A percentile compares a stretch with the other conserved stretches of the same genome.
These are phyloP conservation scores for Aspidapion aeneum DNA, from an alignment of 2,888 invertebrate species.

Conservation along the genomic window DNA sequence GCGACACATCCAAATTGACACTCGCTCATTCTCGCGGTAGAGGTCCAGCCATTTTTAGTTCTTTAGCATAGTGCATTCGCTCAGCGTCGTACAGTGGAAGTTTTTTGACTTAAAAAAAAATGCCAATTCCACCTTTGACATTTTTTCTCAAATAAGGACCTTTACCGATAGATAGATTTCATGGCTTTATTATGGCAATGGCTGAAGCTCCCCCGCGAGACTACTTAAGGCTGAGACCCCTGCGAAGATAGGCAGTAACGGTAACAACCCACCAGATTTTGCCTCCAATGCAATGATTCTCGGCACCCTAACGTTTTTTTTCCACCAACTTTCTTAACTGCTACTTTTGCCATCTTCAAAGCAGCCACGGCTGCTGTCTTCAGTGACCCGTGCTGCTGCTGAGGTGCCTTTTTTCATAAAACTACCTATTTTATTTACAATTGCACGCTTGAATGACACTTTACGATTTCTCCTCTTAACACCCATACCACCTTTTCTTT, in stretches of 20 bases:
- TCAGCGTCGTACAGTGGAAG: conserved; percentile 18
- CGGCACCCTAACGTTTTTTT: not conserved
- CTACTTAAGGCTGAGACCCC: conserved; percentile 39
- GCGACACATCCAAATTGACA: not conserved
- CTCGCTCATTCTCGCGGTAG: not conserved
- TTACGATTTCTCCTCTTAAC: not conserved
- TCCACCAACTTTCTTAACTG: not conserved
- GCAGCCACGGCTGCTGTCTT: not conserved
- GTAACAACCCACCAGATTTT: conserved; percentile 34
- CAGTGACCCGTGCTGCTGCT: not conserved
- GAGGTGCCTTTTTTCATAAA: not conserved
- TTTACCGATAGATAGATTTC: conserved; percentile 41
- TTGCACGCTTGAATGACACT: not conserved
- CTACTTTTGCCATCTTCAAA: not conserved
- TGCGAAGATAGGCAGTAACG: conserved; percentile 40
- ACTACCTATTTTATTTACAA: not conserved
- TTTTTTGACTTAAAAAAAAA: conserved; percentile 27
- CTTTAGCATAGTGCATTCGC: conserved; percentile 17
- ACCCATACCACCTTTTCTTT: not conserved
- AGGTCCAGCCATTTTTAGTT: conserved; percentile 15
- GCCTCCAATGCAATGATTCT: not conserved
- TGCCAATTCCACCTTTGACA: conserved; percentile 24
- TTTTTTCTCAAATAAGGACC: conserved; percentile 36
- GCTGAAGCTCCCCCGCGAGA: conserved; percentile 40
- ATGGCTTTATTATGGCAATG: conserved; percentile 40